Evolutionary conservation across 2,888 invertebrate species (phyloP).

Genomic region (Fragum fragum): DNA sequence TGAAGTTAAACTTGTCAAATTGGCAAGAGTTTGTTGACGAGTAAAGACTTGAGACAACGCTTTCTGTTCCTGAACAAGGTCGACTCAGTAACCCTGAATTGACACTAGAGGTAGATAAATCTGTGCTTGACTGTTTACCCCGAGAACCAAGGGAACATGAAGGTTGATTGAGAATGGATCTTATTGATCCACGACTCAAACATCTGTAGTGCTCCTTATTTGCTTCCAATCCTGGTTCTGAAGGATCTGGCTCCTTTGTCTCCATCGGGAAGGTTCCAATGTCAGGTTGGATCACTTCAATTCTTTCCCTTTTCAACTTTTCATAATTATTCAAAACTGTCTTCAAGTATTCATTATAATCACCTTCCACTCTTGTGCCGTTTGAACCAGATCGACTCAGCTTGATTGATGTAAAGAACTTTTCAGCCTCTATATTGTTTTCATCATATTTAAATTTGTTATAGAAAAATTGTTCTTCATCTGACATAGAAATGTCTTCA

Average conservation of each 20-base stretch:
- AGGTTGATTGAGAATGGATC: constrained; percentile 48
- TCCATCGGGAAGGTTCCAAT: not conserved
- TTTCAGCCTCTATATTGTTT: constrained; percentile 12
- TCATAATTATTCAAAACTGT: constrained; percentile 36
- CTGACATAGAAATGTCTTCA: constrained; percentile 23
- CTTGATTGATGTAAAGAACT: constrained; percentile 15
- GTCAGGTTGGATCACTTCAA: not conserved
- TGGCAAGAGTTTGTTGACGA: not conserved
- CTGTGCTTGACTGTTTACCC: constrained; percentile 40
- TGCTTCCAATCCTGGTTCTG: constrained; percentile 1
- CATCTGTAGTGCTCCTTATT: constrained; percentile 43
- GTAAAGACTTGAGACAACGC: not conserved
- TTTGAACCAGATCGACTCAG: constrained; percentile 2
- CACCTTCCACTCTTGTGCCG: not conserved
- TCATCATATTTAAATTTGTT: constrained; percentile 4
- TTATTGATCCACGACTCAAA: constrained; percentile 59
- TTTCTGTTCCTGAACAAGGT: not conserved
- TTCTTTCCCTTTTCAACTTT: constrained; percentile 30
- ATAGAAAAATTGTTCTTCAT: constrained; percentile 51
- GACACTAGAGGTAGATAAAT: not conserved
- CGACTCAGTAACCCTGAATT: not conserved
- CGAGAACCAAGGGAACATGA: constrained; percentile 60
- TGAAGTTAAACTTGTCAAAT: not conserved
- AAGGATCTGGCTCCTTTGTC: not conserved
- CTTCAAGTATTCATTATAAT: constrained; percentile 14